Base-by-base conservation (phyloP, 1,140 invertebrate genomes). In the Orius insidiosus region DNA sequence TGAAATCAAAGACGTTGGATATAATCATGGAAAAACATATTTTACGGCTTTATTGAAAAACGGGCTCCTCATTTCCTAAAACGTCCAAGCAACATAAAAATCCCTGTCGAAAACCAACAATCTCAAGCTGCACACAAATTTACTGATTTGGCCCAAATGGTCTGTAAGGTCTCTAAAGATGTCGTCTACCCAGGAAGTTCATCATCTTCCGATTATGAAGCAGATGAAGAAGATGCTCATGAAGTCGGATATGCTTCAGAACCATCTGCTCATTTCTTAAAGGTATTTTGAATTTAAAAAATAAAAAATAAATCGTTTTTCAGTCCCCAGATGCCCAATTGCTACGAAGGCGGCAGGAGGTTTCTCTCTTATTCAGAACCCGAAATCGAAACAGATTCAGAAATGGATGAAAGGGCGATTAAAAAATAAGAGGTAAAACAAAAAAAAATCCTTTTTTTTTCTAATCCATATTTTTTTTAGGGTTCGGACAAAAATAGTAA, bases 61-160 rank as follows among this genome's bases (percentile, higher is more conserved):
- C 55, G 63, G 65, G 14, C 50, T 40, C 52, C 52, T n/a, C 49
- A 51, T 1, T 56, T 53, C 44, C 30, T 50, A 2, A 51, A 40
- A 31, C 45, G 32, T 11, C 47, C 34, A 5, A 30, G 15, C 3
- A 44, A 11, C 8, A n/a, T 6, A 32, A 11, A 14, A 35, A n/a
- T 36, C 24, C n/a, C 31, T 13, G 13, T 5, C 2, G 7, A 30
- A 18, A 18, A 31, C 39, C 53, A 48, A 11, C 39, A 48, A 33
- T 37, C 56, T 3, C 50, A 58, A 38, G 61, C 67, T 53, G 71
- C 77, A 10, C 86, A 87, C 53, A 87, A 82, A 10, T 97, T 95
- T 65, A 95, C 90, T 11, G 90, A 96, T 69, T 68, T 97, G 31
- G 90, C 92, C 9, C 87, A 95, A 67, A 86, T 95, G 72, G 88